A percentile compares a stretch with the other conserved stretches of the same genome.
phyloP scores from a whole-genome alignment of 2,888 invertebrate species.

The Pilophorus perplexus region DNA sequence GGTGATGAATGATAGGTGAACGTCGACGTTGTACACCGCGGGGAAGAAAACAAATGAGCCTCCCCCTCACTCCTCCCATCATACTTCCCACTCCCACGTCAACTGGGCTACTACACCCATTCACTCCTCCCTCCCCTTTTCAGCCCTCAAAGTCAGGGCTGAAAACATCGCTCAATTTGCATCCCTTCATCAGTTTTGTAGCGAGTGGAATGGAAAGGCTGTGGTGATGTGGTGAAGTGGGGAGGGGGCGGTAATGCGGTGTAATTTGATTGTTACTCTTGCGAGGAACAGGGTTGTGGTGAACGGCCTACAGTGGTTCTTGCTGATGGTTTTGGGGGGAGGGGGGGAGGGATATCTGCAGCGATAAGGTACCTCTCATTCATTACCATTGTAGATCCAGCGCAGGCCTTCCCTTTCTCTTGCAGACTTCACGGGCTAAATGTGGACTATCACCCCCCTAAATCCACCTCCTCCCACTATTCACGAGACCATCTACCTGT shows the following conservation, averaged over 20 bases:
- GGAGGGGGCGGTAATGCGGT: conserved; percentile 16
- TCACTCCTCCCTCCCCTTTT: background rate
- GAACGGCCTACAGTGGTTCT: too few relatives aligned
- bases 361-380: conserved; percentile 28
- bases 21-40: conserved; percentile 5
- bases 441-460: conserved; percentile 11
- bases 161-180: conserved; percentile 31
- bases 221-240: background rate
- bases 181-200: conserved; percentile 27
- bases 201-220: background rate
- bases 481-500: conserved; percentile 12
- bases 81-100: background rate
- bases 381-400: conserved; percentile 28
- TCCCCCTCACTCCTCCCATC: background rate
- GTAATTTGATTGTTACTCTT: conserved; percentile 31
- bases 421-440: conserved; percentile 19
- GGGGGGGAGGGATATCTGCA: conserved; percentile 13
- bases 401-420: background rate
- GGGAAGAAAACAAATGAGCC: conserved; percentile 22
- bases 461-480: background rate
- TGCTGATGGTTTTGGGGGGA: background rate
- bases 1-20: conserved; percentile 20
- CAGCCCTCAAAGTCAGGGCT: conserved; percentile 6
- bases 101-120: background rate
- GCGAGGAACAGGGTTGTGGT: conserved; percentile 18